A percentile compares a stretch with the other conserved stretches of the same genome.
These are phyloP conservation scores for Lasioglossum marginatum DNA, from an alignment of 2,888 invertebrate species.

Conservation along the genomic window DNA sequence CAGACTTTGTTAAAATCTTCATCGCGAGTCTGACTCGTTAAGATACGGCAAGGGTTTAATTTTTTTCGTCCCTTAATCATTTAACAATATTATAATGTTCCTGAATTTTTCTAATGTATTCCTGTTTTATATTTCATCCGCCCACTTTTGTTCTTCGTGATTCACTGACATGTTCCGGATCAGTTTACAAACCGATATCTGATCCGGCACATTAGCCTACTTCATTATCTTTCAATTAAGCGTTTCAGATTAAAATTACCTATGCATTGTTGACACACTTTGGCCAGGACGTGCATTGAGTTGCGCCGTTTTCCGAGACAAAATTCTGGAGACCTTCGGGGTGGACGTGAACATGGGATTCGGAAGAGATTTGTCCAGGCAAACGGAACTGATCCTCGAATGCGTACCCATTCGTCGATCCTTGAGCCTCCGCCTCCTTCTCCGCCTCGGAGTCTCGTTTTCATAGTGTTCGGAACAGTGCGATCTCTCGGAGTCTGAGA, in stretches of 20 bases:
- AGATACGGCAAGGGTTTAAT: too few relatives aligned
- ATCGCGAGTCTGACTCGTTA: too few relatives aligned
- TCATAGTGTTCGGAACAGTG: constrained; percentile 73
- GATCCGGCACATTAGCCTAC: not conserved
- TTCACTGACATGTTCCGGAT: not conserved
- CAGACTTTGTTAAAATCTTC: too few relatives aligned
- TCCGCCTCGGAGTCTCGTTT: constrained; percentile 58
- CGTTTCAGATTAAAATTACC: constrained; percentile 41
- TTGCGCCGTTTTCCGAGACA: constrained; percentile 19
- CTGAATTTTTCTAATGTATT: not conserved
- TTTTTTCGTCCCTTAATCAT: not conserved
- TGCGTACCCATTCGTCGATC: constrained; percentile 31
- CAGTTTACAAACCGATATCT: constrained; percentile 34
- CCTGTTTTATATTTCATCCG: not conserved
- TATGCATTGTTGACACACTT: constrained; percentile 17
- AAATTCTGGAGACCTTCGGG: constrained; percentile 71
- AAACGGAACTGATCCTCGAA: constrained; percentile 26
- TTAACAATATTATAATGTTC: not conserved
- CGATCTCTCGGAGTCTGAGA: constrained; percentile 92
- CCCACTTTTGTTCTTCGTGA: not conserved
- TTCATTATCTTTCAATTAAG: not conserved
- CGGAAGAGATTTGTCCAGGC: constrained; percentile 61
- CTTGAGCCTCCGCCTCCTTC: constrained; percentile 45
- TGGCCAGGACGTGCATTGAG: not conserved
- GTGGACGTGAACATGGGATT: constrained; percentile 79